These are phyloP conservation scores for Archegozetes longisetosus DNA, from an alignment of 1,140 invertebrate genomes.

Conservation along the genomic window DNA sequence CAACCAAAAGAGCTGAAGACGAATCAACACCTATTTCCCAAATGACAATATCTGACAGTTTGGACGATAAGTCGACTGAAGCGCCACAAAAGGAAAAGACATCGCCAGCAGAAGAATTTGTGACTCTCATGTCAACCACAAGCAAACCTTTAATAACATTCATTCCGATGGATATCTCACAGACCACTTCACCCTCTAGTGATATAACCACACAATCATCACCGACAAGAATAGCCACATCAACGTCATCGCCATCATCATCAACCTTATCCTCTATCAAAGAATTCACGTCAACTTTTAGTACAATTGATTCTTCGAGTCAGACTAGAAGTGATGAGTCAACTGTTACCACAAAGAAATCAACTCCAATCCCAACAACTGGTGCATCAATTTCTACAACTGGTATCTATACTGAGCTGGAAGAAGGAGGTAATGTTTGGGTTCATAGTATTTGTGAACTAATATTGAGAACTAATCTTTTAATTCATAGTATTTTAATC, in stretches of 20 bases:
- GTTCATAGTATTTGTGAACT: too few species aligned
- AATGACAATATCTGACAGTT: too few species aligned
- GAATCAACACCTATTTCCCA: too few species aligned
- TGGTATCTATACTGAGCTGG: constrained; percentile 12
- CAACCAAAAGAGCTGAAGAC: too few species aligned
- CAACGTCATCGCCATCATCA: neutral
- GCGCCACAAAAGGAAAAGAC: constrained; percentile 10
- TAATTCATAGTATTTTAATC: neutral
- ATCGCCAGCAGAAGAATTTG: neutral
- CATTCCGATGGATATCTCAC: constrained; percentile 7
- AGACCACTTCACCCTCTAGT: neutral
- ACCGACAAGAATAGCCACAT: neutral
- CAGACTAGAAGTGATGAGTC: neutral
- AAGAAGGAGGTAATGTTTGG: constrained; percentile 21
- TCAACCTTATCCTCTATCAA: neutral
- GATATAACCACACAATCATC: constrained; percentile 2
- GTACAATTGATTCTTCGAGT: too few species aligned
- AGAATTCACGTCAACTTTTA: neutral
- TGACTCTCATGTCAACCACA: neutral
- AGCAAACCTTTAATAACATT: constrained; percentile 14
- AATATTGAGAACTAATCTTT: neutral
- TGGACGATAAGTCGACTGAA: constrained; percentile 1
- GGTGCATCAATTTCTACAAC: neutral
- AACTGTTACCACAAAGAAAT: neutral
- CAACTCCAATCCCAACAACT: constrained; percentile 5